These are phyloP conservation scores for Cranoglanis bouderius DNA, from an alignment of 2,113 vertebrate genomes.

Conservation along the genomic window DNA sequence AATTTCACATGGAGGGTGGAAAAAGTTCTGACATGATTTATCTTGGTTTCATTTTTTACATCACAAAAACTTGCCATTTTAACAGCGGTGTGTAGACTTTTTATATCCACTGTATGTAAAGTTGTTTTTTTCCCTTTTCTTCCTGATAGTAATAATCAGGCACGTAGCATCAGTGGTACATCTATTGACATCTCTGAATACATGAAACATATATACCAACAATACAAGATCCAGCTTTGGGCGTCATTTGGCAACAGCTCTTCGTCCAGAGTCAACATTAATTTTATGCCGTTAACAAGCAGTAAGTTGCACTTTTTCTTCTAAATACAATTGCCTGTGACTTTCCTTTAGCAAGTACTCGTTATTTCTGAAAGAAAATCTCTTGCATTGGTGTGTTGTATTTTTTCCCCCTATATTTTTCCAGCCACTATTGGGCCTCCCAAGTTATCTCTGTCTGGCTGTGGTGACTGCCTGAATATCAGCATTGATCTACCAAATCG, in stretches of 20 bases:
- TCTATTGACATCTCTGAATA: constrained; percentile 20
- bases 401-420: neutral
- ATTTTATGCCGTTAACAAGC: neutral
- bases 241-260: constrained; percentile 25
- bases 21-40: no score
- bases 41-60: no score
- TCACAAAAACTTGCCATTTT: no score
- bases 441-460: constrained; percentile 24
- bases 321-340: neutral
- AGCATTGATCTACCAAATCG: constrained; percentile 22
- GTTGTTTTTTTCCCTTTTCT: neutral
- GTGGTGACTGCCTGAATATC: constrained; percentile 47
- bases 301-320: constrained; percentile 39
- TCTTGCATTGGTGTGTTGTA: neutral
- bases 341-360: neutral
- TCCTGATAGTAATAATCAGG: fast-evolving
- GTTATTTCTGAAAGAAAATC: neutral
- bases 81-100: no score
- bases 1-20: no score
- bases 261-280: neutral
- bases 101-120: no score
- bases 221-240: neutral
- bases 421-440: constrained; percentile 50
- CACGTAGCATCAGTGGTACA: neutral
- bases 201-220: neutral